Evolutionary conservation across 2,888 invertebrate species (phyloP).

Genomic region (Watsonalla cultraria): DNA sequence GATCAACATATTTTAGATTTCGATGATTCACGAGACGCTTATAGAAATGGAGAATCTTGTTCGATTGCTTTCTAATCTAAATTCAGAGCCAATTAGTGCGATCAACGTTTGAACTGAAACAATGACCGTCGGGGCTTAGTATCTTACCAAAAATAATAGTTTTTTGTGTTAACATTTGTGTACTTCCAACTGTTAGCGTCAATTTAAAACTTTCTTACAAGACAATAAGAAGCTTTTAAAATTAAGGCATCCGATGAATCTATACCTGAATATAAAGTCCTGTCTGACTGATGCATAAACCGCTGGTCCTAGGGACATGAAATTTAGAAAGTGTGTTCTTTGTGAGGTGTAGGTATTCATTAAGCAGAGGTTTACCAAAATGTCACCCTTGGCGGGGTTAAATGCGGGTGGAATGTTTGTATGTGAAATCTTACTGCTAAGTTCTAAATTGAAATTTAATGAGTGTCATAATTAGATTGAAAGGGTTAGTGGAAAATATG

Average conservation of each 20-base stretch:
- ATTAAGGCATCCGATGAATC: neutral
- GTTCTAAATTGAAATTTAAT: too few relatives aligned
- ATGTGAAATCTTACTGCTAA: too few relatives aligned
- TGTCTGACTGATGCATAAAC: neutral
- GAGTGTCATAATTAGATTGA: too few relatives aligned
- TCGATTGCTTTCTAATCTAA: neutral
- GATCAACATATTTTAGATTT: neutral
- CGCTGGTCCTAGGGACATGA: neutral
- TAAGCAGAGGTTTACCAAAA: too few relatives aligned
- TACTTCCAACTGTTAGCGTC: too few relatives aligned
- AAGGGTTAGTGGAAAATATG: neutral
- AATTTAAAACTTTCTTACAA: too few relatives aligned
- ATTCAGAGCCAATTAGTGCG: neutral
- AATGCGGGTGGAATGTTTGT: too few relatives aligned
- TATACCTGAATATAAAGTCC: too few relatives aligned
- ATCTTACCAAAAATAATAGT: neutral
- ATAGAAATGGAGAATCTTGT: neutral
- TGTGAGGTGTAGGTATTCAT: neutral
- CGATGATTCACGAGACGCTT: neutral
- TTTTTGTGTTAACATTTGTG: too few relatives aligned
- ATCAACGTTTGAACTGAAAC: neutral
- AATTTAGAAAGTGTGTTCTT: neutral
- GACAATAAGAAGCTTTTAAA: neutral
- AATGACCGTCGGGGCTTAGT: too few relatives aligned
- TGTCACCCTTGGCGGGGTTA: too few relatives aligned